Conservation (phyloP, 2,888 invertebrate species). For the Pharmacophagus antenor region DNA sequence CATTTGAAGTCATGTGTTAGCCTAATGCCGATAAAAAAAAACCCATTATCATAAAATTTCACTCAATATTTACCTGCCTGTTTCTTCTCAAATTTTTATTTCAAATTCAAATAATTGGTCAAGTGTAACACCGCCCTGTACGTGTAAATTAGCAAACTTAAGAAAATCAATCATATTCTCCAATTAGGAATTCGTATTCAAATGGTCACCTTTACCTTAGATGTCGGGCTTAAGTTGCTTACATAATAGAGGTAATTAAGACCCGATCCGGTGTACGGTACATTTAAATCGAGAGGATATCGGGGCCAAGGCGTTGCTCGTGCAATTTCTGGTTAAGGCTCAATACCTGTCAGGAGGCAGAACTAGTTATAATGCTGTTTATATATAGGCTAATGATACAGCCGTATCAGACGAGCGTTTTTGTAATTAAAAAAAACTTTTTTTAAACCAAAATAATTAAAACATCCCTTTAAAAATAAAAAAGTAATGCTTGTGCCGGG, state of each 20-base stretch:
- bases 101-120: neutral
- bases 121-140: neutral
- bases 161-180: constrained; percentile 16
- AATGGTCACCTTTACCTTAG: constrained; percentile 20
- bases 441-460: too few species aligned
- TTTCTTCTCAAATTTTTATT: too few species aligned
- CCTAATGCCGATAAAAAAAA: too few species aligned
- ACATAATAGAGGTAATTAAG: constrained; percentile 14
- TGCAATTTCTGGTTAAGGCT: constrained; percentile 24
- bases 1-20: too few species aligned
- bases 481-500: too few species aligned
- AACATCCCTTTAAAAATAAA: too few species aligned
- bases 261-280: constrained; percentile 13
- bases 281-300: constrained; percentile 20
- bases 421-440: too few species aligned
- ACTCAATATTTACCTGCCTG: too few species aligned
- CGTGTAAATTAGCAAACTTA: neutral
- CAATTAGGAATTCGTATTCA: constrained; percentile 18
- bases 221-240: constrained; percentile 5
- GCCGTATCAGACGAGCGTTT: neutral
- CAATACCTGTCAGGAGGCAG: constrained; percentile 20
- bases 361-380: constrained; percentile 11
- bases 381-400: neutral
- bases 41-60: too few species aligned
- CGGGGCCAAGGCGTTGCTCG: constrained; percentile 27